These are phyloP conservation scores for Sebastolobus altivelis DNA, from an alignment of 2,797 vertebrate species.

Conservation along the genomic window DNA sequence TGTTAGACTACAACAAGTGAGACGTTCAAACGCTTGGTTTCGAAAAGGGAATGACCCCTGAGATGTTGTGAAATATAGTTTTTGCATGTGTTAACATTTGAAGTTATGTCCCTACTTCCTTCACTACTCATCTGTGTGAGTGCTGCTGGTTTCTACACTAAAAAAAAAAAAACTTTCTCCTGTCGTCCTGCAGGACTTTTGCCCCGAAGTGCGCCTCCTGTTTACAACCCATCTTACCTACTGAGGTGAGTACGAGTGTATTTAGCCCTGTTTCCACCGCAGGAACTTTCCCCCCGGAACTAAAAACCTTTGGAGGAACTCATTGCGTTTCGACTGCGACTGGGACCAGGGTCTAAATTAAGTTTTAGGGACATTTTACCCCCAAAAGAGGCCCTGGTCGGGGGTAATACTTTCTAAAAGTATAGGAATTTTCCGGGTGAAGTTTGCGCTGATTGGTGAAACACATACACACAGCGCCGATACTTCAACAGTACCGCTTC, in stretches of 20 bases:
- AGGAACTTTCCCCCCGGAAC: too few species aligned
- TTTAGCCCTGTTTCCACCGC: accelerated
- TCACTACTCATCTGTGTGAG: neutral
- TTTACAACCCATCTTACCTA: constrained; percentile 90
- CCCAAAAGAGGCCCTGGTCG: too few species aligned
- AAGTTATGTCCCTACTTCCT: neutral
- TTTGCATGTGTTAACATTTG: neutral
- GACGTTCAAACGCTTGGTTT: constrained; percentile 21
- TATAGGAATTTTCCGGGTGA: too few species aligned
- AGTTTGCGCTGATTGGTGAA: too few species aligned
- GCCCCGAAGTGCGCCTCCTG: constrained; percentile 93
- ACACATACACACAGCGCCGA: too few species aligned
- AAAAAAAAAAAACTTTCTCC: constrained; percentile 23
- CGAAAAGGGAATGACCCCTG: too few species aligned
- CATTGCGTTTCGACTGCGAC: too few species aligned
- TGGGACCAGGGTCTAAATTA: too few species aligned
- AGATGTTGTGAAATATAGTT: neutral
- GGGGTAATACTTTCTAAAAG: too few species aligned
- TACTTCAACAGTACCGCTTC: too few species aligned
- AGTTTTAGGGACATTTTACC: too few species aligned
- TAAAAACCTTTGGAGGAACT: too few species aligned
- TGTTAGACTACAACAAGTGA: constrained; percentile 92
- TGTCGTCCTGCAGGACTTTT: constrained; percentile 84
- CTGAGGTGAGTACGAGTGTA: constrained; percentile 81
- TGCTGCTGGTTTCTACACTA: neutral